These are phyloP conservation scores for Philhelius pedissequus DNA, from an alignment of 2,888 invertebrate species.

Conservation along the genomic window DNA sequence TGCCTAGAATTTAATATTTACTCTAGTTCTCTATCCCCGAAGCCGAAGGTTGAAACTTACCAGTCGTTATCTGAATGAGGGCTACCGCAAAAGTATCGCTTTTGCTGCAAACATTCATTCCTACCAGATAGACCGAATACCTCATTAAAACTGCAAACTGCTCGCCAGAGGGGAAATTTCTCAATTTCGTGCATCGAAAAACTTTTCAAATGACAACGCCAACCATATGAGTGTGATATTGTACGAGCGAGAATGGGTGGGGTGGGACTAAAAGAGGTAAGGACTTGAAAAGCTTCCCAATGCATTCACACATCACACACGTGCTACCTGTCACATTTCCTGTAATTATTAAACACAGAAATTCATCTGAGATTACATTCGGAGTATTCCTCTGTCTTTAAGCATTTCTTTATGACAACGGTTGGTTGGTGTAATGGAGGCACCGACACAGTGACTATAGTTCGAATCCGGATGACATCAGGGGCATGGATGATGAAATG, in stretches of 20 bases:
- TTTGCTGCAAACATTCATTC: constrained; percentile 8
- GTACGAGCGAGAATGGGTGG: not conserved
- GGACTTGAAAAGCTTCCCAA: not conserved
- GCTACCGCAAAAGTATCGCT: constrained; percentile 22
- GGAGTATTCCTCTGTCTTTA: not conserved
- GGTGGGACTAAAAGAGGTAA: not conserved
- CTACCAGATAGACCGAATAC: constrained; percentile 39
- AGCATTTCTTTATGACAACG: not conserved
- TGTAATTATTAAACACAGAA: constrained; percentile 58
- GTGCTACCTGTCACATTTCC: constrained; percentile 54
- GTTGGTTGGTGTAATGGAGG: too few species aligned
- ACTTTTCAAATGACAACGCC: constrained; percentile 39
- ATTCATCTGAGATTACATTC: constrained; percentile 49
- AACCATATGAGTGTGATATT: constrained; percentile 48
- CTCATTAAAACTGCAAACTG: constrained; percentile 56
- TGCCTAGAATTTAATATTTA: constrained; percentile 30
- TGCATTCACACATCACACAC: constrained; percentile 29
- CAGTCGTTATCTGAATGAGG: constrained; percentile 25
- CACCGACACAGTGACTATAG: too few species aligned
- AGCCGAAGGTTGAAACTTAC: constrained; percentile 26
- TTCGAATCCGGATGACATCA: too few species aligned
- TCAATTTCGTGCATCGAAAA: constrained; percentile 55
- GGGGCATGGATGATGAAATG: not conserved
- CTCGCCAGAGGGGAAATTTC: constrained; percentile 44
- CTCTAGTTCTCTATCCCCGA: not conserved